Evolutionary conservation across 2,113 vertebrate genomes (phyloP).

Genomic region (Heterocephalus glaber): DNA sequence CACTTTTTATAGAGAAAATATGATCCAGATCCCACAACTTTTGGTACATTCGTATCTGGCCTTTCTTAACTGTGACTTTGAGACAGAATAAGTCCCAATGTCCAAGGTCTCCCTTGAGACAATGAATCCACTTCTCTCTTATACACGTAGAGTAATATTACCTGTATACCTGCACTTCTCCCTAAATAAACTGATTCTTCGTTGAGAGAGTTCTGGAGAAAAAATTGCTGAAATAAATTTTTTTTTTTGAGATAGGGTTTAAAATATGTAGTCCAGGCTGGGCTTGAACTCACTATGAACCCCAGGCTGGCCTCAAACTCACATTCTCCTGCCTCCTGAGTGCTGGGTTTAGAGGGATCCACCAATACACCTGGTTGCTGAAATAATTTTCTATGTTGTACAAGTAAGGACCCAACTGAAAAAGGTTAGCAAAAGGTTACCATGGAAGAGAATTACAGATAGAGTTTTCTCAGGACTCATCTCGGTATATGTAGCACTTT

Average conservation of each 20-base stretch:
- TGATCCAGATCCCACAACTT: neutral
- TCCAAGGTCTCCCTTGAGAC: neutral
- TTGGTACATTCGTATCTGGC: neutral
- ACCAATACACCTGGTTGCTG: neutral
- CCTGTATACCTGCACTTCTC: neutral
- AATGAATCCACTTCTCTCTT: conserved; percentile 5
- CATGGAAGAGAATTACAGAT: conserved; percentile 11
- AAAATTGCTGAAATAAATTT: neutral
- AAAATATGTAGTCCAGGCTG: neutral
- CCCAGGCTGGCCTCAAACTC: neutral
- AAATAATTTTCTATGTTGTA: conserved; percentile 11
- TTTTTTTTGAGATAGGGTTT: neutral
- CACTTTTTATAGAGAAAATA: neutral
- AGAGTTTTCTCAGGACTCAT: neutral
- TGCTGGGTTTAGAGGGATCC: neutral
- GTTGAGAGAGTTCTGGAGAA: neutral
- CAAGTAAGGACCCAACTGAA: neutral
- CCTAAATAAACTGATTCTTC: neutral
- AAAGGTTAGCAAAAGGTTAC: conserved; percentile 4
- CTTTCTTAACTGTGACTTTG: neutral
- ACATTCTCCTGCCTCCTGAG: neutral
- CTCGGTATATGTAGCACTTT: neutral
- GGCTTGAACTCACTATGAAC: neutral
- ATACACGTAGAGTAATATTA: neutral
- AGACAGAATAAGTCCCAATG: neutral